A percentile compares a stretch with the other conserved stretches of the same genome.
Conservation (phyloP, 2,797 vertebrate genomes). For the Simalia tracyae region DNA sequence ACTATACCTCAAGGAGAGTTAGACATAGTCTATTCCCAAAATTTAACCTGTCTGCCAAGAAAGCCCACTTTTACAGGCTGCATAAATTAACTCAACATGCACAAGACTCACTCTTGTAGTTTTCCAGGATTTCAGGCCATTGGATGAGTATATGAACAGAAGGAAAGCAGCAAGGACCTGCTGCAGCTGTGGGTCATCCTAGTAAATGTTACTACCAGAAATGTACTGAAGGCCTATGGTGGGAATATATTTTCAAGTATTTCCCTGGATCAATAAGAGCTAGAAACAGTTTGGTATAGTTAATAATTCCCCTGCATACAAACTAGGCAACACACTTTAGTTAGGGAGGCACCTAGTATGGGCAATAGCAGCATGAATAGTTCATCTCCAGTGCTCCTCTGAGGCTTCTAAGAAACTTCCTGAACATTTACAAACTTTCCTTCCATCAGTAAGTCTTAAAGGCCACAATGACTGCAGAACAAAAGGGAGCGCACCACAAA, state of each 20-base stretch:
- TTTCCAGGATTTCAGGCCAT: neutral
- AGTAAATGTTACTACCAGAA: neutral
- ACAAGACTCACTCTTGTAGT: no score
- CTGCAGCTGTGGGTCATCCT: neutral
- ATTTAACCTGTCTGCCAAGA: neutral
- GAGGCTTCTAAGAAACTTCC: neutral
- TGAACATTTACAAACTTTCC: neutral
- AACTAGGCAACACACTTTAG: neutral
- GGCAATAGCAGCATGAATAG: neutral
- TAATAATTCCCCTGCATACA: neutral
- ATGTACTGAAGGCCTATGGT: neutral
- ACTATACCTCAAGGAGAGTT: constrained; percentile 56
- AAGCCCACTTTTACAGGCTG: neutral
- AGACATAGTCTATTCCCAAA: neutral
- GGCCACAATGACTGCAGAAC: neutral
- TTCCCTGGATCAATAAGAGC: neutral
- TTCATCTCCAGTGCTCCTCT: neutral
- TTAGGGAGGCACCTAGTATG: neutral
- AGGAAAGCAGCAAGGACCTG: neutral
- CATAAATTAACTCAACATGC: neutral
- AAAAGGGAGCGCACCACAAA: neutral
- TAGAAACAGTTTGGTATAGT: neutral
- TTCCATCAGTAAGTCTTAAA: neutral
- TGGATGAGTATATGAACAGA: neutral
- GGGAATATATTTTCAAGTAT: no score